Evolutionary conservation across 37 sponge, comb jelly and placozoan genomes (phyloP), one percentile per base, ranked within the genome.

Genomic region (Eunapius fragilis): DNA sequence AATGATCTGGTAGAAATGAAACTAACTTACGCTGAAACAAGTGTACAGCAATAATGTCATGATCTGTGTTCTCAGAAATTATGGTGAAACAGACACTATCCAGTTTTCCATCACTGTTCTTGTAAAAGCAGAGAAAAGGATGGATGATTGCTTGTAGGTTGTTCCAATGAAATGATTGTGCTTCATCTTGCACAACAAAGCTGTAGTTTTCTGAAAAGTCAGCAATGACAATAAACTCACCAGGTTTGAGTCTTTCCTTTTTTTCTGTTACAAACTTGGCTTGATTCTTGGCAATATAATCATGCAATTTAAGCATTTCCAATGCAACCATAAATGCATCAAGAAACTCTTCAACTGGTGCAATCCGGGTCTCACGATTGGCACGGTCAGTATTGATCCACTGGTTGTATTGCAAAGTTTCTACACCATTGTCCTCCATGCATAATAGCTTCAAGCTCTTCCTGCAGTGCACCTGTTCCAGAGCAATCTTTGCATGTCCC

Each of bases 101-200:
- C 47, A 45, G 47, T 45, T 45, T 45, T 45, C 47, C 34, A 36
- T 68, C 37, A 41, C 30, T 27, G 34, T 86, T 37, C 26, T 27
- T 72, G 67, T 80, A 80, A 67, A 80, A 86, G 26, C 71, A 70
- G 23, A 86, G 80, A 37, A 86, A 78, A 45, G 87, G 80, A 45
- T 86, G 87, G 37, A 86, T 2, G 31, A 80, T 86, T 10, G 80
- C 87, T 86, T 86, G 87, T 68, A 71, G 41, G 33, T 86, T 86
- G 77, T 86, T 86, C 87, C 87, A 86, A 86, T n/a, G n/a, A 37
- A 45, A 45, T 45, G 47, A 45, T 45, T 45, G 47, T 45, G 9
- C 47, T 45, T 45, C 47, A 45, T 45, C 47, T 45, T 45, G 47
- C 47, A 45, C n/a, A n/a, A n/a, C n/a, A n/a, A n/a, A n/a, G n/a